phyloP scores from a whole-genome alignment of 2,888 invertebrate genomes.

The Acrobasis suavella region DNA sequence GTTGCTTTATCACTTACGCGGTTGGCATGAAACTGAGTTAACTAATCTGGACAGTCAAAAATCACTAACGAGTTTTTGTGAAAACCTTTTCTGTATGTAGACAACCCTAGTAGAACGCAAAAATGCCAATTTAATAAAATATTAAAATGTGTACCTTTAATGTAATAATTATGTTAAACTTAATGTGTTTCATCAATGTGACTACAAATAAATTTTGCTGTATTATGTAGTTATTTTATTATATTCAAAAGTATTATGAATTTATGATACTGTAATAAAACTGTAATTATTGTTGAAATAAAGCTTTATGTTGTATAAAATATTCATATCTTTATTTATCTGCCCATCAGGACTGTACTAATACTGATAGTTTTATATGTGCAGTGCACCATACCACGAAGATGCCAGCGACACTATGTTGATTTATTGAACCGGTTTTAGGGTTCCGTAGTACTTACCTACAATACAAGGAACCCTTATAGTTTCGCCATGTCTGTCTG shows the following conservation, averaged over 20 bases:
- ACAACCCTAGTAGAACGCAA: constrained; percentile 32
- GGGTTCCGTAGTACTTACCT: no score
- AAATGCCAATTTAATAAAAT: constrained; percentile 36
- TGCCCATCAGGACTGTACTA: neutral
- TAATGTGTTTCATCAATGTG: neutral
- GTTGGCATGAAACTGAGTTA: neutral
- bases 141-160: constrained; percentile 32
- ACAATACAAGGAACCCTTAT: no score
- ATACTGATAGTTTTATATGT: neutral
- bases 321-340: neutral
- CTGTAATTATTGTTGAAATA: constrained; percentile 75
- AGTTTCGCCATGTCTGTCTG: no score
- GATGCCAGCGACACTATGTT: no score
- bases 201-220: neutral
- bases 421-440: no score
- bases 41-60: constrained; percentile 25
- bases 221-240: neutral
- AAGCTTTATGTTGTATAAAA: constrained; percentile 59
- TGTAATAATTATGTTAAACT: constrained; percentile 30
- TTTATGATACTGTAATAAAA: constrained; percentile 56
- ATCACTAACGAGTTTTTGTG: constrained; percentile 11
- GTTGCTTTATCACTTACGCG: neutral
- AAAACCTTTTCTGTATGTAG: constrained; percentile 23
- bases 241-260: constrained; percentile 39
- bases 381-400: neutral